phyloP scores from a whole-genome alignment of 2,888 invertebrate species.

The Acleris cristana region DNA sequence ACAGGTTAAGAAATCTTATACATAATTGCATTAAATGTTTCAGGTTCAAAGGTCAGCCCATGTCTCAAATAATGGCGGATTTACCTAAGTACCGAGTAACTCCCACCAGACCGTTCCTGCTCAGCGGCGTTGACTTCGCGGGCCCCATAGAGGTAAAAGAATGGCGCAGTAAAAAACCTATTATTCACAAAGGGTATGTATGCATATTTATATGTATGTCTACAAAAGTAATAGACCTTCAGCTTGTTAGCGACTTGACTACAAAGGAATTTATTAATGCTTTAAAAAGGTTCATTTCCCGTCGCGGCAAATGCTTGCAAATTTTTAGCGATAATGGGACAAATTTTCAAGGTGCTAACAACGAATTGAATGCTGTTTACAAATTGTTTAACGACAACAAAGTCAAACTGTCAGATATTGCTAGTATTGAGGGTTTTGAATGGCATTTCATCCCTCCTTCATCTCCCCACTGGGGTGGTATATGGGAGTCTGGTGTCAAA shows the following conservation, averaged over 20 bases:
- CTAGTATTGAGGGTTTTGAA: neutral
- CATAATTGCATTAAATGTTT: constrained; percentile 12
- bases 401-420: constrained; percentile 3
- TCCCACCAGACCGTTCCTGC: too few species aligned
- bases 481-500: constrained; percentile 29
- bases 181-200: too few species aligned
- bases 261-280: constrained; percentile 1
- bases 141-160: too few species aligned
- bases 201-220: constrained; percentile 11
- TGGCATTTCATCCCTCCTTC: constrained; percentile 4
- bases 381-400: too few species aligned
- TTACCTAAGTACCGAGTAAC: too few species aligned
- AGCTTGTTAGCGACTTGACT: constrained; percentile 3
- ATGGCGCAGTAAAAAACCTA: too few species aligned
- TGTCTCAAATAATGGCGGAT: too few species aligned
- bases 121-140: too few species aligned
- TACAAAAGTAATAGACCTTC: constrained; percentile 2
- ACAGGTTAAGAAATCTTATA: neutral
- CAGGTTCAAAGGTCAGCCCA: neutral
- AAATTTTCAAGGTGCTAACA: too few species aligned
- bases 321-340: too few species aligned
- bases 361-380: too few species aligned
- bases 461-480: constrained; percentile 10
- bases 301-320: neutral
- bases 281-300: neutral